Evolutionary conservation across 2,888 invertebrate genomes (phyloP), one percentile per base, ranked within the genome.

Genomic region (Eupithecia subumbrata): DNA sequence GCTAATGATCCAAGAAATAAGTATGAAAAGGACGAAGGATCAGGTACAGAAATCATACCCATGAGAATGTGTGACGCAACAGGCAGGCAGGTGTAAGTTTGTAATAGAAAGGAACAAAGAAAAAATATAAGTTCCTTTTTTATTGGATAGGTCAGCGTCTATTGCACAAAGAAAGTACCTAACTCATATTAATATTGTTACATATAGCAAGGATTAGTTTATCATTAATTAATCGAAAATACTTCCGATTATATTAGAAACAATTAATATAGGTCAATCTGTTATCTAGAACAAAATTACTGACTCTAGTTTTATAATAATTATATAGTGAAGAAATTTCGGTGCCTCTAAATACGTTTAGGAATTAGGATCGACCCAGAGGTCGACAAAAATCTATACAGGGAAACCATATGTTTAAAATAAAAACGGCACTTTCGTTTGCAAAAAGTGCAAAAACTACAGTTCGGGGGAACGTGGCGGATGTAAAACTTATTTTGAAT

Each of bases 41-140:
- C 88, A 90, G 90, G 91, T 91, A 91, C 87, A 88, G 82, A 88
- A 91, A 90, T 90, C 89, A 88, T 91, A 91, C 92, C 91, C 90
- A 86, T 87, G 88, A 89, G 90, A 89, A 90, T 88, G 89, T 88
- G 88, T 91, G 90, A 90, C 88, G 91, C 91, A 93, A 92, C 88
- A 85, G 89, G 93, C 88, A 85, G 89, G 93, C 94, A 94, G 94
- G 94, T 94, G 94, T 91, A 91, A 82, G 88, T 84, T 87, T 83
- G 86, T 86, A 90, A 86, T 88, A 86, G 85, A 88, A 89, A 87
- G 83, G 86, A 88, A 92, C 89, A 91, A 92, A 91, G 89, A 89
- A 89, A 89, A 56, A 87, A 85, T 84, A 84, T 86, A 80, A 79
- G 79, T 84, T 86, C 25, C 60, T 60, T 88, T 70, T 88, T 89